Evolutionary conservation across 2,797 vertebrate species (phyloP), one percentile per base, ranked within the genome.

Genomic region (Diplodus puntazzo): DNA sequence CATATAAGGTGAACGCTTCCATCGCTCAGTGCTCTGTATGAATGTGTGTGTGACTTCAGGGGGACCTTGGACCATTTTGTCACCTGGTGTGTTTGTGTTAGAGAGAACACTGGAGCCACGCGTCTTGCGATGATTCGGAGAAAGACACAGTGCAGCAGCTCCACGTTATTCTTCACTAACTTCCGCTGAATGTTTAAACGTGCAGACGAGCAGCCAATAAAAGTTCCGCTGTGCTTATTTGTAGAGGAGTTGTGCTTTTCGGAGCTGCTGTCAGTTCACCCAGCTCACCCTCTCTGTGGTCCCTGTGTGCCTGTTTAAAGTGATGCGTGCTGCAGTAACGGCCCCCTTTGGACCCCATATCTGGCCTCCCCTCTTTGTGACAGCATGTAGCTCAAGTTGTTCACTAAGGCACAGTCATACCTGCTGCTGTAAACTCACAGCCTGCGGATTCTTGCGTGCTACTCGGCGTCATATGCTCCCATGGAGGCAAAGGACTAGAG

Each of bases 281-380:
- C 73, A 60, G 75, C 74, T 75, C 81, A 25, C 60, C 77, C 78
- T 79, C 69, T 83, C 81, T 71, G 67, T 58, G 65, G 67, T 87
- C 84, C 76, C 84, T 57, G 34, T 67, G 79, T 45, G 85, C 69
- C 79, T 79, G 75, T 88, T 84, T 68, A 87, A 83, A 88, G 80
- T 65, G 80, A 84, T 76, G 82, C 71, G 67, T 83, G 77, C 81
- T 74, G 80, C 85, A 63, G 59, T 86, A 85, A 87, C 75, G 50
- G 80, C 74, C 67, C 83, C 82, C 82, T 75, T 57, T 64, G 80
- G 87, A 80, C 70, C 68, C 70, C 59, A 59, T 81, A 34, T 80
- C 80, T 85, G 84, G 82, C 75, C 84, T 73, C 30, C 42, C 82
- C 34, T 79, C 74, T 84, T 54, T 81, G 81, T 87, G 78, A 88